These are phyloP conservation scores for Bruchidius siliquastri DNA, from an alignment of 2,888 invertebrate genomes.

Conservation along the genomic window DNA sequence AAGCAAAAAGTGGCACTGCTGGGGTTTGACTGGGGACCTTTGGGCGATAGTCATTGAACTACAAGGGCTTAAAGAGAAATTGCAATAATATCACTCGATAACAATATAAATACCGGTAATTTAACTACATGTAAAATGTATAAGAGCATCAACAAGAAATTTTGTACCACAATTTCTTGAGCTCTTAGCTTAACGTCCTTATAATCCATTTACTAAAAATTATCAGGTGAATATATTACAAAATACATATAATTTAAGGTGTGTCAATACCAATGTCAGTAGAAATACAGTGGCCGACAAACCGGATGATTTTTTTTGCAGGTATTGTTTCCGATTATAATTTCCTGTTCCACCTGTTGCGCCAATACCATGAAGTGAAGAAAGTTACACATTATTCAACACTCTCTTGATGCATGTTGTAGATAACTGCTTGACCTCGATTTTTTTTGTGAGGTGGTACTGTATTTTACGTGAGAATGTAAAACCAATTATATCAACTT, in stretches of 20 bases:
- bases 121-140: too few species aligned
- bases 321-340: neutral
- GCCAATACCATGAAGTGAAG: neutral
- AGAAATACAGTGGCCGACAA: neutral
- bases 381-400: neutral
- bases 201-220: neutral
- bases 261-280: neutral
- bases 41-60: too few species aligned
- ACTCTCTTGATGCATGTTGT: neutral
- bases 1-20: too few species aligned
- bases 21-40: too few species aligned
- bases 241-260: neutral
- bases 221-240: neutral
- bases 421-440: neutral
- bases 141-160: neutral
- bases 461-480: neutral
- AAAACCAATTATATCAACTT: too few species aligned
- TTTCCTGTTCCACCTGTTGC: neutral
- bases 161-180: neutral
- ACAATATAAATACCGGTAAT: too few species aligned
- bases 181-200: neutral
- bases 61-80: too few species aligned
- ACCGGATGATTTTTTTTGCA: neutral
- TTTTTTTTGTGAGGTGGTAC: neutral
- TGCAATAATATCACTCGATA: too few species aligned